phyloP scores from a whole-genome alignment of 1,140 invertebrate genomes.

The Cephus cinctus region DNA sequence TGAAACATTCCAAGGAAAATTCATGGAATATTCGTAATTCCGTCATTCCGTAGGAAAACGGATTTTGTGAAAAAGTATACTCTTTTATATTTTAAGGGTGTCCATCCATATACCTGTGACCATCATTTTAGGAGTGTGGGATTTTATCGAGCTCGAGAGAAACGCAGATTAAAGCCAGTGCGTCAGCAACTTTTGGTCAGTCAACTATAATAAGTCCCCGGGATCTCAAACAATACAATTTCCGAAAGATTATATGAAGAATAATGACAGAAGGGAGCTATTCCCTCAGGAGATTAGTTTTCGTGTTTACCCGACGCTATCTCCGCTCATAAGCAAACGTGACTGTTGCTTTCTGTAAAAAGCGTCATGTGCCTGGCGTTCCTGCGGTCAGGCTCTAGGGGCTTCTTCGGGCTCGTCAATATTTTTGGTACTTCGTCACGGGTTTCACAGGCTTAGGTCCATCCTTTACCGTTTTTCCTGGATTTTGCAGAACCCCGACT shows the following conservation, averaged over 20 bases:
- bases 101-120: too few relatives aligned
- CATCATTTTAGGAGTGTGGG: too few relatives aligned
- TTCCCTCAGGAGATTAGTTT: constrained; percentile 35
- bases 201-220: constrained; percentile 31
- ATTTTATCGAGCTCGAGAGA: constrained; percentile 21
- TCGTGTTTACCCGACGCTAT: constrained; percentile 32
- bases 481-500: constrained; percentile 13
- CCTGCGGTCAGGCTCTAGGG: not conserved
- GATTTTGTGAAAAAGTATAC: too few relatives aligned
- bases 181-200: constrained; percentile 42
- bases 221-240: constrained; percentile 41
- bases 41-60: too few relatives aligned
- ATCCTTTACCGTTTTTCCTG: constrained; percentile 29
- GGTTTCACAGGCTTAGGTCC: constrained; percentile 17
- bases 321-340: constrained; percentile 33
- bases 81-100: too few relatives aligned
- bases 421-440: constrained; percentile 36
- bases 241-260: constrained; percentile 40
- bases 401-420: constrained; percentile 34
- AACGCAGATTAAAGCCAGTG: constrained; percentile 38
- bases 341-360: constrained; percentile 35
- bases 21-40: too few relatives aligned
- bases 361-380: constrained; percentile 12
- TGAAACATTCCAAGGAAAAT: too few relatives aligned
- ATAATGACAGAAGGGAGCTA: constrained; percentile 30